Conservation (phyloP, 2,113 vertebrate species). For the Erpornis zantholeuca region DNA sequence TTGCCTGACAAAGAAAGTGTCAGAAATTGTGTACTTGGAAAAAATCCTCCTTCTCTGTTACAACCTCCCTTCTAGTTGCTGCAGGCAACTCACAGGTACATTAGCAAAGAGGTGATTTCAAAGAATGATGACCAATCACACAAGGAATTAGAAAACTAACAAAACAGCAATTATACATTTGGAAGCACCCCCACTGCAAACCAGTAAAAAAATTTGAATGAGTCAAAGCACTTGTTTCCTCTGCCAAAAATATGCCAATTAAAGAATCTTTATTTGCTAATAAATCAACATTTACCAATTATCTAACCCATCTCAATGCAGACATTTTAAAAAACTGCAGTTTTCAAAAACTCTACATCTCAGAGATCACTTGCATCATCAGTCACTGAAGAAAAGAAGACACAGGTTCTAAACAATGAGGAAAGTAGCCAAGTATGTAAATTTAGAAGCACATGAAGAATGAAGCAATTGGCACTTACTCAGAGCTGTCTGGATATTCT, state of each 20-base stretch:
- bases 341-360: not conserved
- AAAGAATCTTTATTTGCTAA: not conserved
- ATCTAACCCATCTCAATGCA: not conserved
- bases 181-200: not conserved
- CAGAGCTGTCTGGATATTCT: constrained; percentile 90
- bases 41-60: not conserved
- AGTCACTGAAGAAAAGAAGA: not conserved
- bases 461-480: constrained; percentile 79
- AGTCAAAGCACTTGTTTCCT: not conserved
- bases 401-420: not conserved
- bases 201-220: not conserved
- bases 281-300: not conserved
- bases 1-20: not conserved
- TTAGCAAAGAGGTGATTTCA: not conserved
- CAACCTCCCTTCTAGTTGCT: not conserved
- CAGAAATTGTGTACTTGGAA: not conserved
- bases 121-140: not conserved
- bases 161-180: not conserved
- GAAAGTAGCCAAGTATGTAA: not conserved
- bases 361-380: not conserved
- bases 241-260: not conserved
- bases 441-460: not conserved
- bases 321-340: not conserved
- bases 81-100: not conserved
- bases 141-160: not conserved